Evolutionary conservation across 2,797 vertebrate genomes (phyloP).

Genomic region (Kryptolebias ocellatus): DNA sequence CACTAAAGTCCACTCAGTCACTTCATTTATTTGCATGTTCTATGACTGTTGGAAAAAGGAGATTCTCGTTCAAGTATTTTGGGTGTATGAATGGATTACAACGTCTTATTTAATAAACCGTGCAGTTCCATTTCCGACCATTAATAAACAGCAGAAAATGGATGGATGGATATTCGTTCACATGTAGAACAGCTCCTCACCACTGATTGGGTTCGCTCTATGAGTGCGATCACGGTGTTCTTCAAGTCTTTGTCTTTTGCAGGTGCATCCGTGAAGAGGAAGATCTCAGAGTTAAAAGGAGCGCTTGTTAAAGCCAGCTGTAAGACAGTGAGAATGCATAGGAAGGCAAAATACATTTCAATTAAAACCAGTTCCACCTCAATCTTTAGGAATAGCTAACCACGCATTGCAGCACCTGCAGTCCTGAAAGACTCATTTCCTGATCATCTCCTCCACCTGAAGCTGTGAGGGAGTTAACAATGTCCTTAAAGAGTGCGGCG

Average conservation of each 20-base stretch:
- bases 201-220: constrained; percentile 65
- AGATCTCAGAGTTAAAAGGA: constrained; percentile 72
- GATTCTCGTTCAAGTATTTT: too few relatives aligned
- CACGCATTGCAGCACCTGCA: constrained; percentile 54
- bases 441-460: constrained; percentile 48
- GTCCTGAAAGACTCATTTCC: constrained; percentile 65
- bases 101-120: too few relatives aligned
- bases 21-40: too few relatives aligned
- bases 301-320: constrained; percentile 66
- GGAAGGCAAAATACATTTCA: neutral
- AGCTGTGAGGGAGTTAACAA: constrained; percentile 29
- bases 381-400: neutral
- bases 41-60: too few relatives aligned
- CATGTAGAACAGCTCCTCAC: constrained; percentile 44
- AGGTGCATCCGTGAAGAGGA: constrained; percentile 74
- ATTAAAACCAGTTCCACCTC: neutral
- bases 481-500: constrained; percentile 28
- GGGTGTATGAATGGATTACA: too few relatives aligned
- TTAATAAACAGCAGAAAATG: too few relatives aligned
- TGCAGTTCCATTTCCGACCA: neutral
- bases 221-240: constrained; percentile 64
- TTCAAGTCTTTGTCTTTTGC: constrained; percentile 66
- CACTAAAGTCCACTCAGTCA: too few relatives aligned
- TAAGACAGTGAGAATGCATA: neutral
- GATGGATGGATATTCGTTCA: neutral